phyloP scores from a whole-genome alignment of 1,140 invertebrate species.

The Pemphigus obesinymphae region DNA sequence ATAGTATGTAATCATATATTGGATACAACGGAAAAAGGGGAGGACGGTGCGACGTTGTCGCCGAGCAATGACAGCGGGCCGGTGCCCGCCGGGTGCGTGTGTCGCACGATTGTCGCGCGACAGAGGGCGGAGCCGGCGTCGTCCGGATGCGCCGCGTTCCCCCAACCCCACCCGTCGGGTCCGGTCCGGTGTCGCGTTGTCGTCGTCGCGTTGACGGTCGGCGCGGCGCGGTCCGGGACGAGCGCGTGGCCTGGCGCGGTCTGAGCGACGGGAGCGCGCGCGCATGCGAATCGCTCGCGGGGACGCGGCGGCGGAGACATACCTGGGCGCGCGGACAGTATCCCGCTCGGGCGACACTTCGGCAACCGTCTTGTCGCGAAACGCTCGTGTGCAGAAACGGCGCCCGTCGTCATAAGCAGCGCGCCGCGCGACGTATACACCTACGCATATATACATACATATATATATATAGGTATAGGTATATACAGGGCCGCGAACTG shows the following conservation, averaged over 20 bases:
- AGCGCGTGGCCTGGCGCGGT: not conserved
- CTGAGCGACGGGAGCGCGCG: constrained; percentile 5
- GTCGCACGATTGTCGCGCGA: not conserved
- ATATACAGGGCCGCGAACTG: no score
- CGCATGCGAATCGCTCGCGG: constrained; percentile 19
- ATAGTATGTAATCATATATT: not conserved
- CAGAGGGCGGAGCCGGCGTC: constrained; percentile 4
- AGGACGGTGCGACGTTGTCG: not conserved
- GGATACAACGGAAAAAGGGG: not conserved
- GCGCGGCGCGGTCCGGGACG: not conserved
- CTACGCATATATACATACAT: no score
- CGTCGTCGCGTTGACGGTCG: not conserved
- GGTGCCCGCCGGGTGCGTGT: not conserved
- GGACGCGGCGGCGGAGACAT: constrained; percentile 5
- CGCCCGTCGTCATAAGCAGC: not conserved
- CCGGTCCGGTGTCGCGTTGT: constrained; percentile 9
- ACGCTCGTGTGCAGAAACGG: constrained; percentile 27
- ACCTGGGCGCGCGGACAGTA: constrained; percentile 36
- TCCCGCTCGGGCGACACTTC: constrained; percentile 27
- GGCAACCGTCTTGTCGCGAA: constrained; percentile 31
- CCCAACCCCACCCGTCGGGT: not conserved
- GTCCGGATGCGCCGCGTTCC: not conserved
- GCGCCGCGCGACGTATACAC: not conserved
- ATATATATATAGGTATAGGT: no score
- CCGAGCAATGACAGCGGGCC: not conserved